Evolutionary conservation across 2,113 vertebrate genomes (phyloP).

Genomic region (Hyperopisus bebe): DNA sequence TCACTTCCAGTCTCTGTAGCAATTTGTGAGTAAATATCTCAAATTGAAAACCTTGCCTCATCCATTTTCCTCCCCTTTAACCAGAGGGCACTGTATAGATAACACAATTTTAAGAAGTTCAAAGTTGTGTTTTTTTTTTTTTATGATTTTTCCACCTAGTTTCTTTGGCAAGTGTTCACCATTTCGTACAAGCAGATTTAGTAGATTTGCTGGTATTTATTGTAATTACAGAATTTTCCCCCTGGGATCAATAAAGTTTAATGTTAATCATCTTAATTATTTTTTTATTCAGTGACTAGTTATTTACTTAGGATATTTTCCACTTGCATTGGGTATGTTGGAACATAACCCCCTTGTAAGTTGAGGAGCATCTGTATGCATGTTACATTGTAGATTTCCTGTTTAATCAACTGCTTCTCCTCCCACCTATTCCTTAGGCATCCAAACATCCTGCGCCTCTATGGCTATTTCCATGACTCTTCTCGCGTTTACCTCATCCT

Average conservation of each 20-base stretch:
- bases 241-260: neutral
- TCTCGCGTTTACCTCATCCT: constrained; percentile 90
- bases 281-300: no score
- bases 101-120: no score
- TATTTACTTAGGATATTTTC: neutral
- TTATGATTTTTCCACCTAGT: no score
- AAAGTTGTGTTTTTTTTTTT: no score
- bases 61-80: no score
- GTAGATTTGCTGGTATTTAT: no score
- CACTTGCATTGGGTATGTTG: neutral
- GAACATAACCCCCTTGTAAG: neutral
- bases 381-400: neutral
- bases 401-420: neutral
- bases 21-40: neutral
- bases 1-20: neutral
- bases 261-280: neutral
- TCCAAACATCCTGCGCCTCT: constrained; percentile 89
- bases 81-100: no score
- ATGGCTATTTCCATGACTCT: constrained; percentile 90
- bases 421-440: constrained; percentile 63
- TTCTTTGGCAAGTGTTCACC: no score
- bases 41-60: no score
- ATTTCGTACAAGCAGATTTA: no score
- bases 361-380: neutral
- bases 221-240: neutral